phyloP scores from a whole-genome alignment of 1,140 invertebrate species.

The Melitaea cinxia region DNA sequence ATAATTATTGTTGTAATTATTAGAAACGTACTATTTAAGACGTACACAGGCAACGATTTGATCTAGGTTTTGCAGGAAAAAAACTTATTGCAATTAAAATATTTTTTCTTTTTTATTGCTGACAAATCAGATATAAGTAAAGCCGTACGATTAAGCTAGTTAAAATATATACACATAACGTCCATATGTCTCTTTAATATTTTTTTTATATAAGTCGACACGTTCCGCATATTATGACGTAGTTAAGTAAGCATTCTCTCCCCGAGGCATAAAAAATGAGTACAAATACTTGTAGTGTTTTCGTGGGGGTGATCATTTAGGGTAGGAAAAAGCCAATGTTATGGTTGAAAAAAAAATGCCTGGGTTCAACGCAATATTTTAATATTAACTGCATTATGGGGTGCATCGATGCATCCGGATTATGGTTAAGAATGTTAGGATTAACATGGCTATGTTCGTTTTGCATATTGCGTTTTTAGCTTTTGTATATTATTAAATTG shows the following conservation, averaged over 20 bases:
- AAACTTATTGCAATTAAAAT: no score
- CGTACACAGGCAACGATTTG: no score
- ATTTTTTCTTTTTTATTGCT: no score
- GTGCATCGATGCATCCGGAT: conserved; percentile 64
- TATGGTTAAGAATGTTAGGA: conserved; percentile 47
- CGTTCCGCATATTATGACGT: conserved; percentile 56
- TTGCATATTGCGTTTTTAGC: neutral
- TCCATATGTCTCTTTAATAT: conserved; percentile 9
- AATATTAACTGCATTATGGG: conserved; percentile 78
- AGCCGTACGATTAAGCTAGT: neutral
- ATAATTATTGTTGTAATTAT: no score
- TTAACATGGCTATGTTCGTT: conserved; percentile 44
- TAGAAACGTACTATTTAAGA: no score
- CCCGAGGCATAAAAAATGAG: conserved; percentile 60
- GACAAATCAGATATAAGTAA: neutral
- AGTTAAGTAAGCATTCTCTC: conserved; percentile 66
- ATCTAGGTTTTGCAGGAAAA: no score
- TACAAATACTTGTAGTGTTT: conserved; percentile 77
- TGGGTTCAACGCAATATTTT: conserved; percentile 77
- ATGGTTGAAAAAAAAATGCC: conserved; percentile 76
- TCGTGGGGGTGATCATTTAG: conserved; percentile 66
- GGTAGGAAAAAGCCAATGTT: conserved; percentile 72
- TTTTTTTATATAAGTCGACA: conserved; percentile 31
- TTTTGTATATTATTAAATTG: no score
- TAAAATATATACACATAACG: neutral